phyloP scores from a whole-genome alignment of 2,113 vertebrate genomes.

The Malurus elegans region DNA sequence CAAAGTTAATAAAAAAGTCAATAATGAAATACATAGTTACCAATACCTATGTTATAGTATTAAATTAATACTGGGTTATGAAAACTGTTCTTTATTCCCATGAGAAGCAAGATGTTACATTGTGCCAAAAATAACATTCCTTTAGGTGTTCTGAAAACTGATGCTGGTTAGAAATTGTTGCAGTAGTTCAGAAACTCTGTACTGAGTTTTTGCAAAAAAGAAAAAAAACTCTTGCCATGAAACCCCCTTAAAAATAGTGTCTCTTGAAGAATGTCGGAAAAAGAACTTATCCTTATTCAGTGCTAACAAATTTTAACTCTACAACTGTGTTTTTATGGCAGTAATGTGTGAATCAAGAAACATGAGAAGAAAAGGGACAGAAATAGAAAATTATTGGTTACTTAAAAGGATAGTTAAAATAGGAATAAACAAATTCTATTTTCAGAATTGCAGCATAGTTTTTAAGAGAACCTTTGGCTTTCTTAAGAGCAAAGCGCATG shows the following conservation, averaged over 20 bases:
- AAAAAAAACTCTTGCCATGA: background rate
- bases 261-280: background rate
- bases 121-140: background rate
- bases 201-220: background rate
- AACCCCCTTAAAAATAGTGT: background rate
- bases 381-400: background rate
- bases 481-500: background rate
- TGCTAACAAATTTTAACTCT: background rate
- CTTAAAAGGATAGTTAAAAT: background rate
- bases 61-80: background rate
- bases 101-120: background rate
- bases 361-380: background rate
- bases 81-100: background rate
- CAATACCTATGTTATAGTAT: background rate
- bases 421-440: background rate
- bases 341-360: background rate
- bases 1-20: background rate
- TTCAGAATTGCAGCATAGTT: background rate
- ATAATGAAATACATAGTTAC: background rate
- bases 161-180: background rate
- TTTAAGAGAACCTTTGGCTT: background rate
- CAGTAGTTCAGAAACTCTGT: background rate
- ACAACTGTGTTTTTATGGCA: background rate
- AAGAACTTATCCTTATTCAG: background rate
- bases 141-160: background rate